Evolutionary conservation across 2,888 invertebrate species (phyloP).

Genomic region (Bugula neritina): DNA sequence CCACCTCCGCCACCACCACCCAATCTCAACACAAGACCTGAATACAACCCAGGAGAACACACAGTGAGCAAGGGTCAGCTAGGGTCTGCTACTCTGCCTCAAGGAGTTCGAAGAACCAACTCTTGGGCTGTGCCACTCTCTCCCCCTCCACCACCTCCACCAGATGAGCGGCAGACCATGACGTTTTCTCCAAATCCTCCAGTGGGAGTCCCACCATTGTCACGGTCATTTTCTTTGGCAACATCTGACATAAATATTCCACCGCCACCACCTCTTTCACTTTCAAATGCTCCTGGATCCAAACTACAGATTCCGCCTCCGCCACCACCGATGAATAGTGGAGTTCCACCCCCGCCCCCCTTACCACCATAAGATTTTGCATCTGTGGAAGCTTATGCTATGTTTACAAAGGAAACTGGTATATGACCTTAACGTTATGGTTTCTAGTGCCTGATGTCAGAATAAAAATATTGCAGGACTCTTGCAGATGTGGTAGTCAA

Average conservation of each 20-base stretch:
- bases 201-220: not conserved
- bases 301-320: not conserved
- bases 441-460: no score
- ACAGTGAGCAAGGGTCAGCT: no score
- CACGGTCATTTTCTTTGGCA: no score
- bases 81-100: not conserved
- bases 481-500: no score
- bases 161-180: not conserved
- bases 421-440: no score
- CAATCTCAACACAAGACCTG: not conserved
- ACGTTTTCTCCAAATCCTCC: not conserved
- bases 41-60: not conserved
- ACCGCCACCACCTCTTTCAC: not conserved
- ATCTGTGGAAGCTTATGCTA: no score
- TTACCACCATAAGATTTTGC: not conserved
- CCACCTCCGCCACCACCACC: constrained; percentile 19
- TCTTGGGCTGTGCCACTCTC: not conserved
- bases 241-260: not conserved
- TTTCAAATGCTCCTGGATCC: not conserved
- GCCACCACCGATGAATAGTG: not conserved
- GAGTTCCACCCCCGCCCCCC: constrained; percentile 12
- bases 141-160: constrained; percentile 18
- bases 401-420: no score
- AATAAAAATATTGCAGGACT: no score
- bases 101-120: not conserved